phyloP scores from a whole-genome alignment of 2,888 invertebrate genomes.

The Drepanosiphum platanoidis region DNA sequence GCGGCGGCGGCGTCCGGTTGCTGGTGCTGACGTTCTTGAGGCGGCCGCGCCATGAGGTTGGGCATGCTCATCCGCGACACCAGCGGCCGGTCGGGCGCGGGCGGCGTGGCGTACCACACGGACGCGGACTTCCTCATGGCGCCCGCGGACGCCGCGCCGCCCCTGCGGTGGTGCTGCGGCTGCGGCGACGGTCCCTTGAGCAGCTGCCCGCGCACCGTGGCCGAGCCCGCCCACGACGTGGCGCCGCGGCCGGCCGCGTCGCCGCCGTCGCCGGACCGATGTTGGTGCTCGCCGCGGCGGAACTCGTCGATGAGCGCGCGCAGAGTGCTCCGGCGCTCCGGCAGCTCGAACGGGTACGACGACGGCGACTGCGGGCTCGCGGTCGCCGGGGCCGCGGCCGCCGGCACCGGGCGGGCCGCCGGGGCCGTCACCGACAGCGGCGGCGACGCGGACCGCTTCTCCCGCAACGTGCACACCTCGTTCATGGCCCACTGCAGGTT shows the following conservation, averaged over 20 bases:
- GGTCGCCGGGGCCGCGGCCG: background rate
- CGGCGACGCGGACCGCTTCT: background rate
- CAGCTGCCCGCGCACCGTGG: background rate
- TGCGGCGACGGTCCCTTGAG: constrained; percentile 7
- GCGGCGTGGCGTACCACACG: constrained; percentile 54
- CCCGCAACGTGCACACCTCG: constrained; percentile 69
- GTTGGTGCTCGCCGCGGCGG: constrained; percentile 26
- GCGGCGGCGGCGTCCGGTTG: background rate
- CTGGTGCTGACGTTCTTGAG: background rate
- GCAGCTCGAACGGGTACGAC: constrained; percentile 46
- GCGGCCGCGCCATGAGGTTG: background rate
- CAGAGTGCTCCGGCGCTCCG: constrained; percentile 48
- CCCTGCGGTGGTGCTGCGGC: background rate
- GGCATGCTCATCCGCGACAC: constrained; percentile 52
- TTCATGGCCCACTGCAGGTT: constrained; percentile 82
- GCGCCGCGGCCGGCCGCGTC: background rate
- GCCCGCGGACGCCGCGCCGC: background rate
- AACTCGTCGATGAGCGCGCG: constrained; percentile 55
- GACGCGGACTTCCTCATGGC: constrained; percentile 43
- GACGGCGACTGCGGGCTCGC: background rate
- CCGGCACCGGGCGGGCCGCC: background rate
- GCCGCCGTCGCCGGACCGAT: background rate
- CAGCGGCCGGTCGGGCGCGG: constrained; percentile 18
- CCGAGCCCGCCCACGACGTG: background rate
- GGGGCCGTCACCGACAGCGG: background rate